phyloP scores from a whole-genome alignment of 2,888 invertebrate genomes.

The Halictus ligatus region DNA sequence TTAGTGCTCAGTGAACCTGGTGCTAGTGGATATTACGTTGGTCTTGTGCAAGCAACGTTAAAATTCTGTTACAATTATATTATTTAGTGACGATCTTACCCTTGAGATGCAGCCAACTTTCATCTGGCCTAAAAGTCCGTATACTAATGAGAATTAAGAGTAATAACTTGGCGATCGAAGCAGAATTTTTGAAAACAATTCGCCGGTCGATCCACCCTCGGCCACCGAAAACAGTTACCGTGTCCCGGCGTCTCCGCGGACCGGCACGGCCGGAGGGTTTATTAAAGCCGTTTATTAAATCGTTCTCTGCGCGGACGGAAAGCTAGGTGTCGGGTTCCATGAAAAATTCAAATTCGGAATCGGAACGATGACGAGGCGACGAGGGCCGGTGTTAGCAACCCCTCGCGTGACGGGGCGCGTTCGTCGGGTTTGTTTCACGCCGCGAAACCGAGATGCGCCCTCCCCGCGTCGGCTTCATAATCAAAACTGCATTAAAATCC shows the following conservation, averaged over 20 bases:
- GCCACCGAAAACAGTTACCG: background rate
- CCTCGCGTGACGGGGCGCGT: slow-evolving; percentile 33
- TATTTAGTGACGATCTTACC: too few species aligned
- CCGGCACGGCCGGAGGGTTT: slow-evolving; percentile 10
- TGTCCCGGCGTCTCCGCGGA: background rate
- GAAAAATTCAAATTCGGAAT: slow-evolving; percentile 64
- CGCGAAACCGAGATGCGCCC: slow-evolving; percentile 51
- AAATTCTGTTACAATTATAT: too few species aligned
- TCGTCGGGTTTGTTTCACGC: slow-evolving; percentile 60
- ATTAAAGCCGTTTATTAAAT: slow-evolving; percentile 46
- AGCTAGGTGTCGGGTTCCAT: slow-evolving; percentile 30
- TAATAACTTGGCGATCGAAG: background rate
- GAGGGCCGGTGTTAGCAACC: slow-evolving; percentile 34
- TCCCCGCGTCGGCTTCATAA: slow-evolving; percentile 61
- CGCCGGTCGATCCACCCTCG: background rate
- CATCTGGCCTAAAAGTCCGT: background rate
- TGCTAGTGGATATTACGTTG: too few species aligned
- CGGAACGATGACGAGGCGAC: slow-evolving; percentile 56
- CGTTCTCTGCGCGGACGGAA: slow-evolving; percentile 26
- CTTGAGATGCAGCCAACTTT: background rate
- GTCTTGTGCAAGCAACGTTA: too few species aligned
- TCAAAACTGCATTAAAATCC: slow-evolving; percentile 76
- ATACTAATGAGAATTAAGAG: background rate
- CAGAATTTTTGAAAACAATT: background rate
- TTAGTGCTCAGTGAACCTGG: too few species aligned